These are phyloP conservation scores for Oscheius sp. DNA, from an alignment of 2,888 invertebrate species.

Conservation along the genomic window DNA sequence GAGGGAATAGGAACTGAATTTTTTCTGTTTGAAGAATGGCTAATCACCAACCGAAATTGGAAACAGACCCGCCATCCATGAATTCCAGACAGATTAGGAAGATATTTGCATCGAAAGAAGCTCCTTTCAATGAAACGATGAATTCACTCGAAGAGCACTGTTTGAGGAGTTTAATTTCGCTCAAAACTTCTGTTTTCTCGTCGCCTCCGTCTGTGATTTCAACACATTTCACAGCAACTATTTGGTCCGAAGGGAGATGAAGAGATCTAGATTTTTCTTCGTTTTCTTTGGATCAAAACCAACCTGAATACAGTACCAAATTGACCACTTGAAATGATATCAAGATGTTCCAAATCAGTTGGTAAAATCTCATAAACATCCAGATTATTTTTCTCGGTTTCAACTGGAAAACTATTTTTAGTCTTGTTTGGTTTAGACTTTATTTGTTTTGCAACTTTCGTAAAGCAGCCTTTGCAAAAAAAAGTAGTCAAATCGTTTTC, in stretches of 20 bases:
- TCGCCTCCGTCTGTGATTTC: neutral
- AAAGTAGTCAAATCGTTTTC: too few species aligned
- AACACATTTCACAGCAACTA: slow-evolving; percentile 25
- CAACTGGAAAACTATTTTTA: neutral
- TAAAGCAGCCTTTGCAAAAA: too few species aligned
- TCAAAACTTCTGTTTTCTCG: neutral
- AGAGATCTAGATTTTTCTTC: slow-evolving; percentile 10
- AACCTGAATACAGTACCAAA: slow-evolving; percentile 28
- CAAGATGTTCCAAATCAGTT: slow-evolving; percentile 10
- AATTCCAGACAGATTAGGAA: slow-evolving; percentile 21
- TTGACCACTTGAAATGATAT: slow-evolving; percentile 17
- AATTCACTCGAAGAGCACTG: slow-evolving; percentile 21
- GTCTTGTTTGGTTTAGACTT: too few species aligned
- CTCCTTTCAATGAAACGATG: slow-evolving; percentile 17
- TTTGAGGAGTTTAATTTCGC: slow-evolving; percentile 18
- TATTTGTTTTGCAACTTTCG: too few species aligned
- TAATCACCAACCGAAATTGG: slow-evolving; percentile 1
- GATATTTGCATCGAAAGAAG: slow-evolving; percentile 13
- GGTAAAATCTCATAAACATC: slow-evolving; percentile 4
- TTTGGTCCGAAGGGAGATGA: slow-evolving; percentile 19
- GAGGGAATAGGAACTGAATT: slow-evolving; percentile 8
- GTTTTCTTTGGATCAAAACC: neutral
- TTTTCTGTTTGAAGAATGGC: neutral
- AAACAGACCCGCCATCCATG: slow-evolving; percentile 25
- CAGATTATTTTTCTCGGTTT: neutral